Base-by-base conservation (phyloP, 2,888 invertebrate species). In the Gisinianus flammeolus region DNA sequence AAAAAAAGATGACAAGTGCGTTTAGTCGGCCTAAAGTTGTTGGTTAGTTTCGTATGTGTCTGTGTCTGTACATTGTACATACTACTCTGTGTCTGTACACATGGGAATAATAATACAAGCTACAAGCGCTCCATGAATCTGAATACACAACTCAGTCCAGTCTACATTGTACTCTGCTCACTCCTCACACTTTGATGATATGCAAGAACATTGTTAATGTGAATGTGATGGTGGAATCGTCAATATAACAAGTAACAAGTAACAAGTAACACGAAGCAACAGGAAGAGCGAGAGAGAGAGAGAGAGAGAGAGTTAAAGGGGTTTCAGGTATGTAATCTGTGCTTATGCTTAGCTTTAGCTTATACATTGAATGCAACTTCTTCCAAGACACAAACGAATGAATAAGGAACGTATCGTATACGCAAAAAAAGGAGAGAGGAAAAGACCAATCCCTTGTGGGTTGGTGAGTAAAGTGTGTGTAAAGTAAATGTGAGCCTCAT, bases 361-460 rank as follows among this genome's bases (percentile, higher is more conserved):
- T 35, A 6, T 44, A 58, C 22, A n/a, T n/a, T 58, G 8, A 22
- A 10, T 58, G 8, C 24, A 10, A 24, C 58, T 58, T 24, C 58
- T 58, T 24, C 24, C 58, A 44, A 44, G 44, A 44, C 44, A 44
- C 44, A 44, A 12, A 44, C 44, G 19, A 6, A 44, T 44, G 8
- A 12, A 2, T 58, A 24, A 8, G 22, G 8, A 6, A 8, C 22
- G 22, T 58, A 24, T 8, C 8, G 8, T 58, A 24, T 58, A 58
- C 58, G 58, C 58, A 58, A 58, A 58, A 44, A 58, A 58, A 44
- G 44, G 44, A 16, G 44, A 44, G 19, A 44, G 19, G 22, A 12
- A 22, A 58, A 58, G 58, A 58, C 58, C 58, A 58, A 58, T n/a
- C 58, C 58, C 58, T 58, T 24, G n/a, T n/a, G n/a, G 16, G 44